Conservation (phyloP, 2,113 vertebrate species). For the Pygoscelis antarcticus region DNA sequence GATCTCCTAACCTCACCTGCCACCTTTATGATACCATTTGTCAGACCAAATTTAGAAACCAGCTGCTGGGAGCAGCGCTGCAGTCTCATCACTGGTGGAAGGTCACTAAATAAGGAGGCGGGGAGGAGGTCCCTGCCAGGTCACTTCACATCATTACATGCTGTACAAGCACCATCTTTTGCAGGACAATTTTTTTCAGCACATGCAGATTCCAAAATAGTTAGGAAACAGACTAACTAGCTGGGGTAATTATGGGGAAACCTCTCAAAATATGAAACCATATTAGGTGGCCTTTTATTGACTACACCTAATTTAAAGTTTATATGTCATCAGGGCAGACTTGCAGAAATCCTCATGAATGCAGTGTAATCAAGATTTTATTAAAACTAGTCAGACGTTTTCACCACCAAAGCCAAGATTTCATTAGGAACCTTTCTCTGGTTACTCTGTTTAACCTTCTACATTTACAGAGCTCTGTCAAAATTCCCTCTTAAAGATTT, state of each 20-base stretch:
- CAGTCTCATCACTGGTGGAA: not conserved
- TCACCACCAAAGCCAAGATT: slow-evolving; percentile 28
- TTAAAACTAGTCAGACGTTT: slow-evolving; percentile 21
- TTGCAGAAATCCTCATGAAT: slow-evolving; percentile 36
- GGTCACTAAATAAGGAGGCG: not conserved
- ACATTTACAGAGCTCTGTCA: slow-evolving; percentile 29
- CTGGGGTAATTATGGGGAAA: not conserved
- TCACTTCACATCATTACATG: not conserved
- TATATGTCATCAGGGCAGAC: slow-evolving; percentile 44
- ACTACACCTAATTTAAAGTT: slow-evolving; percentile 23
- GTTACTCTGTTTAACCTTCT: slow-evolving; percentile 43
- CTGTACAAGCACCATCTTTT: not conserved
- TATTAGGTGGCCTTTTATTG: slow-evolving; percentile 42
- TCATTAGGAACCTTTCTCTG: slow-evolving; percentile 51
- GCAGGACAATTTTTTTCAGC: not conserved
- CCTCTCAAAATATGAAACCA: not conserved
- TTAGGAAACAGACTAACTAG: slow-evolving; percentile 23
- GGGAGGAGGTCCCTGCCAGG: not conserved
- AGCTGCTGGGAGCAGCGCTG: not conserved
- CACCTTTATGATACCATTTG: not conserved
- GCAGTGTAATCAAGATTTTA: slow-evolving; percentile 20
- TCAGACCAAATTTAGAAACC: slow-evolving; percentile 27
- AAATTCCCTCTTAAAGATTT: slow-evolving; percentile 31
- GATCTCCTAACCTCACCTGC: not conserved
- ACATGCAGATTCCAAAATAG: not conserved